Evolutionary conservation across 2,888 invertebrate species (phyloP).

Genomic region (Philopedon plagiatum): DNA sequence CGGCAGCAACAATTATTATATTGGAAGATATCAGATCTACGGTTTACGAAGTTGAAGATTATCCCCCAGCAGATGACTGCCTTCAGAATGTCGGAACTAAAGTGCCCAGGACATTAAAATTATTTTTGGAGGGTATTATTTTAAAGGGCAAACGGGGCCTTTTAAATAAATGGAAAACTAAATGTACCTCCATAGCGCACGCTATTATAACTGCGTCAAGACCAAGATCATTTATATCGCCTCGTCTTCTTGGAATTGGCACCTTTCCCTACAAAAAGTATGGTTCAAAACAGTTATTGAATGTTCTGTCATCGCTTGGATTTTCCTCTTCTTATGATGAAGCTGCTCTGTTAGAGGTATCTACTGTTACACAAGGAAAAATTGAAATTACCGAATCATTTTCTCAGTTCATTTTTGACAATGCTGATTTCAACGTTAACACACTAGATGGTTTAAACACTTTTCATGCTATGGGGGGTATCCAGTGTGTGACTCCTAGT

Average conservation of each 20-base stretch:
- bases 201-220: conserved; percentile 34
- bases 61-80: neutral
- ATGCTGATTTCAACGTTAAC: no score
- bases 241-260: conserved; percentile 40
- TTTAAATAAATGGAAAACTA: conserved; percentile 22
- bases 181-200: conserved; percentile 41
- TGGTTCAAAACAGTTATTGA: conserved; percentile 50
- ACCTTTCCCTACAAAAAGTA: conserved; percentile 51
- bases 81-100: neutral
- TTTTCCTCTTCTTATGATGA: conserved; percentile 53
- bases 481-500: no score
- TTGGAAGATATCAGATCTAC: conserved; percentile 6
- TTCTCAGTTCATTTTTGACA: no score
- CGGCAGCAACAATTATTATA: neutral
- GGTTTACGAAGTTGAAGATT: neutral
- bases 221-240: conserved; percentile 51
- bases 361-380: conserved; percentile 50
- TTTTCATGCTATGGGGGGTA: no score
- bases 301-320: conserved; percentile 51
- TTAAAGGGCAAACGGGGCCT: conserved; percentile 21
- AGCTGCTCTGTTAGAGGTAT: conserved; percentile 52
- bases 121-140: neutral
- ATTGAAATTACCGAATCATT: no score
- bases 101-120: neutral
- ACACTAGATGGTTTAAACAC: no score